phyloP scores from a whole-genome alignment of 2,797 vertebrate species.

The Cephalopachus bancanus region DNA sequence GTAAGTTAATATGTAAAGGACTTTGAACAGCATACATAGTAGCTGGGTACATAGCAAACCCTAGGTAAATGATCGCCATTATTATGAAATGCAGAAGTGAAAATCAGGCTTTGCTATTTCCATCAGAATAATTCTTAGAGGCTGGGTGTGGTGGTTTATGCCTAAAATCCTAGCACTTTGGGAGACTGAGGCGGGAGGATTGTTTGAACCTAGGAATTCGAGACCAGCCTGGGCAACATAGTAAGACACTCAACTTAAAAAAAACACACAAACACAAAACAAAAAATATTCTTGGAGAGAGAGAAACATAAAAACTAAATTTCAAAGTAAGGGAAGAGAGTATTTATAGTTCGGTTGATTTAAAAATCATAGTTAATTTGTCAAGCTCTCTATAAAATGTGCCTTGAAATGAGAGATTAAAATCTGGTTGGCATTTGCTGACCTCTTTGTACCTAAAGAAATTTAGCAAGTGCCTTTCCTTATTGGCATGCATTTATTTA shows the following conservation, averaged over 20 bases:
- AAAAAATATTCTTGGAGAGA: no score
- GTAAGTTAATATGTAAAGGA: neutral
- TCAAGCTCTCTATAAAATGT: constrained; percentile 16
- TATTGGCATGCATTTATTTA: neutral
- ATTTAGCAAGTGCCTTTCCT: neutral
- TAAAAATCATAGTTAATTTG: neutral
- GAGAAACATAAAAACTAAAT: constrained; percentile 16
- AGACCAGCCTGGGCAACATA: neutral
- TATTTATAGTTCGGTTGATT: constrained; percentile 21
- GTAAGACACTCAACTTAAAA: neutral
- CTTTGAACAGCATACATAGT: neutral
- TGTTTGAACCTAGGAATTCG: no score
- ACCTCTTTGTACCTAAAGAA: constrained; percentile 18
- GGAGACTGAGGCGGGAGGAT: neutral
- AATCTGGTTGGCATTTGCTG: constrained; percentile 9
- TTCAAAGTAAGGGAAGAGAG: constrained; percentile 48
- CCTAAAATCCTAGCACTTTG: no score
- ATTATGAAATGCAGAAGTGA: constrained; percentile 26
- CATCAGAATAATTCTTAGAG: constrained; percentile 7
- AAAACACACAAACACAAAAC: no score
- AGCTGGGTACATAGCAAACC: neutral
- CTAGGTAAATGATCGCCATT: neutral
- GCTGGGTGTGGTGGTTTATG: no score
- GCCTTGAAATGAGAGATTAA: constrained; percentile 29
- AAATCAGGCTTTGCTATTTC: constrained; percentile 33